These are phyloP conservation scores for Elmis aenea DNA, from an alignment of 2,888 invertebrate species.

Conservation along the genomic window DNA sequence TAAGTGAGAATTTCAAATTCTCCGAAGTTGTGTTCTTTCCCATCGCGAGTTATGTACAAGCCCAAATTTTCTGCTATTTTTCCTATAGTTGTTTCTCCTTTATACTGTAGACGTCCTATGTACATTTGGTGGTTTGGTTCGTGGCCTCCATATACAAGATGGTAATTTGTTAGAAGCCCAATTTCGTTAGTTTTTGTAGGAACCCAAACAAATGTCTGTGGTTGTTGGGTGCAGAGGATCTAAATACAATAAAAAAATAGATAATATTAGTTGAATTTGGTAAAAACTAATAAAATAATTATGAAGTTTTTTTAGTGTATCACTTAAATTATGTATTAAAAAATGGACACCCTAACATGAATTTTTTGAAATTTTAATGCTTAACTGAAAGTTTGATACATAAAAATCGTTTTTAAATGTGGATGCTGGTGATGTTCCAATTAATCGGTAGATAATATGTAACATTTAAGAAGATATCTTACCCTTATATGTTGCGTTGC, in stretches of 20 bases:
- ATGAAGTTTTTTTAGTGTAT: no score
- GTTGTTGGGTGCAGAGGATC: slow-evolving; percentile 8
- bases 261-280: no score
- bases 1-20: slow-evolving; percentile 7
- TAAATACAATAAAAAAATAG: slow-evolving; percentile 1
- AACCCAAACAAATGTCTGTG: slow-evolving; percentile 8
- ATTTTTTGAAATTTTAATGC: no score
- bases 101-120: slow-evolving; percentile 4
- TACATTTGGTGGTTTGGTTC: slow-evolving; percentile 4
- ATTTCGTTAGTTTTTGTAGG: neutral
- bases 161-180: neutral
- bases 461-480: no score
- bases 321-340: no score
- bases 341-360: no score
- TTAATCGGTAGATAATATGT: no score
- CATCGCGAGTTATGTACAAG: slow-evolving; percentile 6
- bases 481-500: slow-evolving; percentile 6
- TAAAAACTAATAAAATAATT: no score
- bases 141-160: slow-evolving; percentile 5
- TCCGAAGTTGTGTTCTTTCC: slow-evolving; percentile 3
- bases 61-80: slow-evolving; percentile 6
- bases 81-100: slow-evolving; percentile 6
- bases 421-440: no score
- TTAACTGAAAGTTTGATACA: no score
- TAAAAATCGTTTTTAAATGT: no score